Percentiles rank a stretch among this genome's conserved stretches.
Conservation (phyloP, 1,140 invertebrate genomes). For the Goniozus legneri region DNA sequence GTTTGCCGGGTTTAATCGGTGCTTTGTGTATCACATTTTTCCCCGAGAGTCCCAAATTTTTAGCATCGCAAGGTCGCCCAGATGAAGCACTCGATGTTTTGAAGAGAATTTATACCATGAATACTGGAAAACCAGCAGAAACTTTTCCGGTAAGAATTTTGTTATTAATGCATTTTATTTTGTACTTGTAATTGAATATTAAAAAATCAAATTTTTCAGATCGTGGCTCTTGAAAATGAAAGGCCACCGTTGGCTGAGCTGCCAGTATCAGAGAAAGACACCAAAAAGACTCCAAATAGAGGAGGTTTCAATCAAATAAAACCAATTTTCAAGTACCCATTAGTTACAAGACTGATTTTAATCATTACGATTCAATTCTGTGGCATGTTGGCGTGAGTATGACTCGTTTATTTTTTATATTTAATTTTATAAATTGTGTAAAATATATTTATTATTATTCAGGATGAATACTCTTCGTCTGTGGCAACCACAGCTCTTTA, state of each 20-base stretch:
- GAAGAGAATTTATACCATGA: conserved; percentile 58
- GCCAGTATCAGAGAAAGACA: not conserved
- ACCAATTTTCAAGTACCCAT: conserved; percentile 11
- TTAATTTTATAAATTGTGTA: not conserved
- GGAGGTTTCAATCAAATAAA: conserved; percentile 9
- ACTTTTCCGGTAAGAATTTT: conserved; percentile 61
- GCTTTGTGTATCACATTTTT: conserved; percentile 63
- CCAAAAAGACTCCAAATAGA: not conserved
- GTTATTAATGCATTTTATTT: conserved; percentile 37
- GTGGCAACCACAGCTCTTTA: conserved; percentile 64
- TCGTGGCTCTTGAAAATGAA: conserved; percentile 5
- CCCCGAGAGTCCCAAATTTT: conserved; percentile 79
- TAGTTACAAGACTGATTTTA: conserved; percentile 8
- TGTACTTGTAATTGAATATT: conserved; percentile 5
- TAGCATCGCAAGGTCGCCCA: conserved; percentile 70
- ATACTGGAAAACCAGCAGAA: conserved; percentile 60
- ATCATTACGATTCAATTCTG: conserved; percentile 17
- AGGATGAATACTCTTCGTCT: conserved; percentile 49
- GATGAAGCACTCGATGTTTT: conserved; percentile 65
- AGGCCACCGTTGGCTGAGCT: not conserved
- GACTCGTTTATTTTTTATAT: not conserved
- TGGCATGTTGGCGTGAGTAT: conserved; percentile 17
- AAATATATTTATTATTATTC: conserved; percentile 22
- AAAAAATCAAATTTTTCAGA: conserved; percentile 8
- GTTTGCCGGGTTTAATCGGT: conserved; percentile 64